Evolutionary conservation across 2,888 invertebrate species (phyloP), one percentile per base, ranked within the genome.

Genomic region (Stomorhina lunata): DNA sequence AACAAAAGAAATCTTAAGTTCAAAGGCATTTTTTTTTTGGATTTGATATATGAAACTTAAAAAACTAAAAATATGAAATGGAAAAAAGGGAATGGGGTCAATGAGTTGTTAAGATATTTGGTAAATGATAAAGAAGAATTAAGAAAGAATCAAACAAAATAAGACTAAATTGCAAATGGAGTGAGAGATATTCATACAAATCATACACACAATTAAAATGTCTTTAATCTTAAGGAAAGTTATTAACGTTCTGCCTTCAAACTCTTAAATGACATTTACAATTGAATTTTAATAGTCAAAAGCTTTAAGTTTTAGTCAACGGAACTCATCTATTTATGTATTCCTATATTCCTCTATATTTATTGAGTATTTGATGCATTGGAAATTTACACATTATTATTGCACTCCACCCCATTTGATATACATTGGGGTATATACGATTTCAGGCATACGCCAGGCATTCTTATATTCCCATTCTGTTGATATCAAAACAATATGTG

Each of bases 31-130:
- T 34, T 71, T 22, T 10, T 27, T n/a, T 4, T n/a, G 20, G 0
- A 29, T 55, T 29, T 15, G 55, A 15, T 17, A 20, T 29, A 50
- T 15, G n/a, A 48, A 50, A n/a, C n/a, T n/a, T 17, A 40, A 1
- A 9, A 57, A 57, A 45, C 43, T 15, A 57, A 48, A 32, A 61
- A 17, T 27, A 15, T 25, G 12, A 17, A 40, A 20, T 4, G n/a
- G 29, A 29, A 29, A 53, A 61, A 32, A 48, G 6, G 25, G 37
- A 55, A 78, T 78, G 78, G 55, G 78, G 71, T 63, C 71, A 78
- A 45, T 65, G 63, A 17, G 63, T 71, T 71, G 45, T 55, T 27
- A 29, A 78, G 55, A 71, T 78, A 25, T 55, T 43, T 9, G 29
- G 0, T 48, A 22, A 43, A 2, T n/a, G 71, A 63, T 63, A 78